These are phyloP conservation scores for Harlomillsia oculata DNA, from an alignment of 1,140 invertebrate genomes.

Conservation along the genomic window DNA sequence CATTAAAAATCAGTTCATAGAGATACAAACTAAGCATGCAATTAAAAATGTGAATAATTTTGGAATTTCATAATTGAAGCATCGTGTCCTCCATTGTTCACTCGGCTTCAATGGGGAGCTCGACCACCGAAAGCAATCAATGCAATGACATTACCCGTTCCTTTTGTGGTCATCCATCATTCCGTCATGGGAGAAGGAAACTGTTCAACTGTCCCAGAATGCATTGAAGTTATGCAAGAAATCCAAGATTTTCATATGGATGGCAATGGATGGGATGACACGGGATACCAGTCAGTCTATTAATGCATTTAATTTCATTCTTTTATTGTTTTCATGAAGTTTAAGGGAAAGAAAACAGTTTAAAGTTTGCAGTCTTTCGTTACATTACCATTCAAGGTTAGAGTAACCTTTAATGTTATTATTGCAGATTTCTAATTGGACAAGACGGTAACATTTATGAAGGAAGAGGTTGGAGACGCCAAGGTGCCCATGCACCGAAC, in stretches of 20 bases:
- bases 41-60: too few species aligned
- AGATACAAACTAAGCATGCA: too few species aligned
- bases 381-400: background rate
- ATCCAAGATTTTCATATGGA: constrained; percentile 67
- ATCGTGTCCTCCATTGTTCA: constrained; percentile 23
- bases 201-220: constrained; percentile 49
- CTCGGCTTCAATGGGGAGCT: constrained; percentile 52
- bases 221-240: constrained; percentile 44
- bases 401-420: background rate
- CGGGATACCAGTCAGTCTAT: constrained; percentile 50
- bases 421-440: constrained; percentile 60
- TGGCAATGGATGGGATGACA: constrained; percentile 54
- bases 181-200: constrained; percentile 49
- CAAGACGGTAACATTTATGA: constrained; percentile 61
- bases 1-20: too few species aligned
- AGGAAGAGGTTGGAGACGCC: constrained; percentile 59
- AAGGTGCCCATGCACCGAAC: constrained; percentile 58
- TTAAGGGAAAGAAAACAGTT: background rate
- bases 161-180: constrained; percentile 68
- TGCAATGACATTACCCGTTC: constrained; percentile 50
- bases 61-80: background rate
- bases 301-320: background rate
- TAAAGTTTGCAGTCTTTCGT: background rate
- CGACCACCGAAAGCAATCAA: constrained; percentile 41
- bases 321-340: background rate